These are phyloP conservation scores for Saccopteryx bilineata DNA, from an alignment of 2,113 vertebrate species.

Conservation along the genomic window DNA sequence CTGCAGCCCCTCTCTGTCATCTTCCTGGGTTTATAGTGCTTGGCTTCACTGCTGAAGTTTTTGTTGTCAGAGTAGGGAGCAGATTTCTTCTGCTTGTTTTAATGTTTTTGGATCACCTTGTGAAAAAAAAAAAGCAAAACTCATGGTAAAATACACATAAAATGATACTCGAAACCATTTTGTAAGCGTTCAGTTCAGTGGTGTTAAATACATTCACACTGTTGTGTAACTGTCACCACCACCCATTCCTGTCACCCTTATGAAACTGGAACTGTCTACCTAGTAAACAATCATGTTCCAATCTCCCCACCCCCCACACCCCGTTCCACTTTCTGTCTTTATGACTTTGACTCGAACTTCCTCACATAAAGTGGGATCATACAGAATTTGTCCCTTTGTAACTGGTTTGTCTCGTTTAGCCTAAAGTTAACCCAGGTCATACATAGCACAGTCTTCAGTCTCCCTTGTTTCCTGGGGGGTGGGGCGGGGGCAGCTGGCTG, in stretches of 20 bases:
- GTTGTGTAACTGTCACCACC: background rate
- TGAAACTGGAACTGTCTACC: background rate
- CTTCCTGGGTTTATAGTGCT: background rate
- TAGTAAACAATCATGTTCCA: too few relatives aligned
- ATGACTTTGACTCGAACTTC: background rate
- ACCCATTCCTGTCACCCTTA: accelerated
- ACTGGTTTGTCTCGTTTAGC: background rate
- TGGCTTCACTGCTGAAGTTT: background rate
- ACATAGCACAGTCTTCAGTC: background rate
- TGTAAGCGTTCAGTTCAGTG: background rate
- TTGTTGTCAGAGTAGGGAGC: background rate
- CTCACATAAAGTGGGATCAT: accelerated
- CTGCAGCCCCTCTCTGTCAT: background rate
- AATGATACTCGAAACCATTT: background rate
- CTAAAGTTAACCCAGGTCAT: background rate
- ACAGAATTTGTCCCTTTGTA: background rate
- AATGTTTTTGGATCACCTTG: background rate
- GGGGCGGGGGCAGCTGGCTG: background rate
- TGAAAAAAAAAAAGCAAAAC: background rate
- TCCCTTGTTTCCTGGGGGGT: slow-evolving; percentile 40
- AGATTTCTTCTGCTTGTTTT: background rate
- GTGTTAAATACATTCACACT: too few relatives aligned
- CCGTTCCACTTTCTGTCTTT: background rate
- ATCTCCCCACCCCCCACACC: background rate
- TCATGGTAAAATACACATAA: background rate